phyloP scores from a whole-genome alignment of 2,888 invertebrate species.

The Agrotis puta region DNA sequence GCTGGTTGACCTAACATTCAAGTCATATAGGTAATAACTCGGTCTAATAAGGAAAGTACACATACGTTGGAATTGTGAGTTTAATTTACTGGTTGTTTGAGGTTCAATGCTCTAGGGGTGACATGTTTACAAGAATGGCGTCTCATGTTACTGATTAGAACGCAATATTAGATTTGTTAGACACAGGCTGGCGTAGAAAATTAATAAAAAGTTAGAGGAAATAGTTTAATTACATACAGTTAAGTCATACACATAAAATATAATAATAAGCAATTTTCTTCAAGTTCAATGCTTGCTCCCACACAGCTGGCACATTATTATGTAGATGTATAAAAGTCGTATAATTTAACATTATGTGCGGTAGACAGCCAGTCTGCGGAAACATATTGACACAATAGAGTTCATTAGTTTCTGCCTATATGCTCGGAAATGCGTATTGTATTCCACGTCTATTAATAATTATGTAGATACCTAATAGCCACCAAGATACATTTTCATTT shows the following conservation, averaged over 20 bases:
- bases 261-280: neutral
- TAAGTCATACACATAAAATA: slow-evolving; percentile 6
- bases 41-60: slow-evolving; percentile 64
- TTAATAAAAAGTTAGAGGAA: slow-evolving; percentile 51
- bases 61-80: slow-evolving; percentile 48
- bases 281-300: neutral
- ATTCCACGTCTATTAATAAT: neutral
- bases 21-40: slow-evolving; percentile 53
- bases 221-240: slow-evolving; percentile 13
- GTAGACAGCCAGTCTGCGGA: neutral
- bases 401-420: slow-evolving; percentile 8
- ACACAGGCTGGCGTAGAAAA: slow-evolving; percentile 61
- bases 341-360: neutral
- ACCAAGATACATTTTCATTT: neutral
- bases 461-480: neutral
- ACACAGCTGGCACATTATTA: neutral
- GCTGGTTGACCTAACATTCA: slow-evolving; percentile 46
- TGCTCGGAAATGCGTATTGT: slow-evolving; percentile 16
- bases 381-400: slow-evolving; percentile 18
- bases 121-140: slow-evolving; percentile 48
- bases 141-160: slow-evolving; percentile 58
- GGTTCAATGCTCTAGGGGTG: slow-evolving; percentile 59
- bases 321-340: neutral
- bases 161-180: slow-evolving; percentile 64
- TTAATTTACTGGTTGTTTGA: slow-evolving; percentile 61